phyloP scores from a whole-genome alignment of 2,113 vertebrate genomes.

The Lycaon pictus region DNA sequence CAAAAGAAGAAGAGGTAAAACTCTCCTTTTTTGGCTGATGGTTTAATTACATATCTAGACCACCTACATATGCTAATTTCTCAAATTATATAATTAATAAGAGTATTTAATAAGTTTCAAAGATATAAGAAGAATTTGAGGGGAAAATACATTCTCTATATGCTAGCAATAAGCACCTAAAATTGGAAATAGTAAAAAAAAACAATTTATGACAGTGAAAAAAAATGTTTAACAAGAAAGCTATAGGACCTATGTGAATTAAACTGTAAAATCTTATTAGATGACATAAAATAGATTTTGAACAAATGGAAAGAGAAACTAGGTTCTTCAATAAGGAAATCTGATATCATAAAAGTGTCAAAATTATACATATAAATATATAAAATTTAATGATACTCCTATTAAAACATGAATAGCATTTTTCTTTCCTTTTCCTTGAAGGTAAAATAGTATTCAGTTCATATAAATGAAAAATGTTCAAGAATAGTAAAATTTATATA shows the following conservation, averaged over 20 bases:
- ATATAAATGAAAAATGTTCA: background rate
- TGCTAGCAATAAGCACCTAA: constrained; percentile 41
- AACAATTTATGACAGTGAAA: background rate
- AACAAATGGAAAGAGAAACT: constrained; percentile 69
- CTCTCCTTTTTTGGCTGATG: background rate
- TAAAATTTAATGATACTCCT: constrained; percentile 58
- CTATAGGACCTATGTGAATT: constrained; percentile 34
- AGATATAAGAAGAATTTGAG: background rate
- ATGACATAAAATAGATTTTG: constrained; percentile 68
- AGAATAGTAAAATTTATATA: constrained; percentile 30
- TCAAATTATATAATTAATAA: background rate
- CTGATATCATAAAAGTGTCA: constrained; percentile 68
- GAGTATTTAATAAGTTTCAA: background rate
- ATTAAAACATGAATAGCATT: constrained; percentile 64
- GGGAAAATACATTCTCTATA: background rate
- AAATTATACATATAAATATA: constrained; percentile 64
- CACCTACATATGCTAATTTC: background rate
- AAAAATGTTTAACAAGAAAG: constrained; percentile 53
- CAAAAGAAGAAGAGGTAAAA: background rate
- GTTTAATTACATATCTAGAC: constrained; percentile 20
- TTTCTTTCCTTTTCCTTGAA: constrained; percentile 53
- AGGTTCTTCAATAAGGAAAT: constrained; percentile 63
- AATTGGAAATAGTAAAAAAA: constrained; percentile 22
- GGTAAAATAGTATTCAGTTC: constrained; percentile 35
- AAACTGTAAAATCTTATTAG: constrained; percentile 73